Conservation (phyloP, 2,113 vertebrate genomes). For the Apteryx owenii region DNA sequence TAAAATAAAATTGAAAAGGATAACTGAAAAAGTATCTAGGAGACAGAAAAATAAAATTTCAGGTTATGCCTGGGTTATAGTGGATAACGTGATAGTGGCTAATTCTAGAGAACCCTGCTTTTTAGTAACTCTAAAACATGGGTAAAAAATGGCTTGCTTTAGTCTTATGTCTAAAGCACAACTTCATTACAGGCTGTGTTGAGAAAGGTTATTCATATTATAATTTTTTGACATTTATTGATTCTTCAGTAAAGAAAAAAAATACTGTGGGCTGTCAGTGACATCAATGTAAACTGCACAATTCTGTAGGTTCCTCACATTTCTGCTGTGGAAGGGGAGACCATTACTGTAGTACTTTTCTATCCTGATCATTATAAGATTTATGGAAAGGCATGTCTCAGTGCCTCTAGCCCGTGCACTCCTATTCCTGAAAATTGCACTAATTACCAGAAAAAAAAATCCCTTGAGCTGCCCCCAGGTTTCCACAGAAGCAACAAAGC, state of each 20-base stretch:
- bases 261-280: background rate
- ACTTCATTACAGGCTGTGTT: background rate
- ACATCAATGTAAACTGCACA: background rate
- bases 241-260: background rate
- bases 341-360: background rate
- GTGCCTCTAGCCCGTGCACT: background rate
- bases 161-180: background rate
- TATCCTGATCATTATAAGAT: background rate
- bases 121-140: background rate
- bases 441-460: background rate
- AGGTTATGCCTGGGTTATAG: background rate
- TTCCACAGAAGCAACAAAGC: background rate
- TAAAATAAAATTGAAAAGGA: background rate
- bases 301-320: background rate
- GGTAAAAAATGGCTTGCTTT: background rate
- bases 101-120: background rate
- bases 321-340: background rate
- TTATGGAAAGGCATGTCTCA: background rate
- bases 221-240: background rate
- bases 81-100: background rate
- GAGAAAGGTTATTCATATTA: background rate
- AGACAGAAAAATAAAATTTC: background rate
- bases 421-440: background rate
- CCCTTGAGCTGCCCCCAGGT: background rate
- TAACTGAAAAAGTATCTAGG: background rate